phyloP scores from a whole-genome alignment of 2,888 invertebrate species.

The Crepidodera aurea region DNA sequence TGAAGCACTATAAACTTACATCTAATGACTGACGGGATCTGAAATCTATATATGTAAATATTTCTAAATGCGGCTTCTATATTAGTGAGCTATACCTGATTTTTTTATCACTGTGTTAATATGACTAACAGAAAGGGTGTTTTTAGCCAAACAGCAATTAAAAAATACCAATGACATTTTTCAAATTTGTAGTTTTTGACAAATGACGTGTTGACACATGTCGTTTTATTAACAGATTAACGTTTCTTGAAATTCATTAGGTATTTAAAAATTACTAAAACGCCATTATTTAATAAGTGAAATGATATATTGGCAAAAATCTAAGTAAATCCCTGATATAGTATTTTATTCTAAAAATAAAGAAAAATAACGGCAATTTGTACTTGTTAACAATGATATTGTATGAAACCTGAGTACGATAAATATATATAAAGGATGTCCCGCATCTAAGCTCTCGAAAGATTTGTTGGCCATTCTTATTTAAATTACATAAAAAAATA shows the following conservation, averaged over 20 bases:
- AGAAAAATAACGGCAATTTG: constrained; percentile 51
- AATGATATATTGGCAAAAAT: constrained; percentile 43
- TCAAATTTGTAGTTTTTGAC: too few species aligned
- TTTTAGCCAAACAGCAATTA: constrained; percentile 21
- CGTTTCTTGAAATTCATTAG: too few species aligned
- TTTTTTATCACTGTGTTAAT: constrained; percentile 47
- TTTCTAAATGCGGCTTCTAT: constrained; percentile 20
- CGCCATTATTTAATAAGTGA: constrained; percentile 38
- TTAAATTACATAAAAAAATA: too few species aligned
- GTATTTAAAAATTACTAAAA: not conserved
- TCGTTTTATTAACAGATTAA: too few species aligned
- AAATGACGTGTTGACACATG: too few species aligned
- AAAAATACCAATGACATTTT: constrained; percentile 7
- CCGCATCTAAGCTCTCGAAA: not conserved
- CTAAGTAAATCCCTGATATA: constrained; percentile 46
- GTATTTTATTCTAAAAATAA: constrained; percentile 34
- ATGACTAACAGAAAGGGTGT: constrained; percentile 40
- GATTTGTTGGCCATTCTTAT: too few species aligned
- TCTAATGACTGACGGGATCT: constrained; percentile 48
- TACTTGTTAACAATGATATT: constrained; percentile 52
- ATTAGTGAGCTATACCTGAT: constrained; percentile 45
- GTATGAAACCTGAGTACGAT: constrained; percentile 46
- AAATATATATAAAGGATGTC: constrained; percentile 38
- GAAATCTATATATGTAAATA: constrained; percentile 24
- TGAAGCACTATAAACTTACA: constrained; percentile 48